These are phyloP conservation scores for Lycia hirtaria DNA, from an alignment of 2,888 invertebrate genomes.

Conservation along the genomic window DNA sequence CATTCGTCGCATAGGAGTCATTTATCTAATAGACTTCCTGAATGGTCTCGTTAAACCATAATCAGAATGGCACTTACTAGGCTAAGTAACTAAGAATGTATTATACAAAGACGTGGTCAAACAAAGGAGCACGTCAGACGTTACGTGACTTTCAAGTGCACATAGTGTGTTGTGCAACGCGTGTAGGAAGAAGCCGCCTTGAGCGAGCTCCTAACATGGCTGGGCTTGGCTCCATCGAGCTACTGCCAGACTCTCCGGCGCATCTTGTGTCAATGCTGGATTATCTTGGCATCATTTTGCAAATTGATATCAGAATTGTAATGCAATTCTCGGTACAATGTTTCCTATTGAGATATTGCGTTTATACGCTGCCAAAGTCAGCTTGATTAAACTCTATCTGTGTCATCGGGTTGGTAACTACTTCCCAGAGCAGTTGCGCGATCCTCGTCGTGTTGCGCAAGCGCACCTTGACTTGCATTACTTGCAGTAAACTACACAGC, in stretches of 20 bases:
- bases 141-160: constrained; percentile 45
- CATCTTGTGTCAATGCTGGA: constrained; percentile 44
- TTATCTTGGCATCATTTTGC: constrained; percentile 40
- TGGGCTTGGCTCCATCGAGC: constrained; percentile 41
- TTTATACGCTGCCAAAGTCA: constrained; percentile 29
- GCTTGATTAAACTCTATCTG: constrained; percentile 38
- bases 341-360: constrained; percentile 35
- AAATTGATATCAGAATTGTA: constrained; percentile 23
- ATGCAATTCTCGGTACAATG: constrained; percentile 18
- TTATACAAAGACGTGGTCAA: constrained; percentile 36
- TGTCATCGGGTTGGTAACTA: constrained; percentile 39
- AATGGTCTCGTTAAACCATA: constrained; percentile 17
- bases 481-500: constrained; percentile 45
- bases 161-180: constrained; percentile 47
- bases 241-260: constrained; percentile 52
- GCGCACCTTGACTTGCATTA: constrained; percentile 73
- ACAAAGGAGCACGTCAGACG: constrained; percentile 40
- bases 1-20: constrained; percentile 43
- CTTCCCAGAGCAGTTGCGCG: constrained; percentile 46
- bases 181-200: constrained; percentile 58
- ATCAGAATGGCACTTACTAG: constrained; percentile 8
- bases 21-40: constrained; percentile 24
- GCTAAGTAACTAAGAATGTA: constrained; percentile 14
- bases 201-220: constrained; percentile 55
- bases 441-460: constrained; percentile 65